These are phyloP conservation scores for Nysson spinosus DNA, from an alignment of 2,888 invertebrate species.

Conservation along the genomic window DNA sequence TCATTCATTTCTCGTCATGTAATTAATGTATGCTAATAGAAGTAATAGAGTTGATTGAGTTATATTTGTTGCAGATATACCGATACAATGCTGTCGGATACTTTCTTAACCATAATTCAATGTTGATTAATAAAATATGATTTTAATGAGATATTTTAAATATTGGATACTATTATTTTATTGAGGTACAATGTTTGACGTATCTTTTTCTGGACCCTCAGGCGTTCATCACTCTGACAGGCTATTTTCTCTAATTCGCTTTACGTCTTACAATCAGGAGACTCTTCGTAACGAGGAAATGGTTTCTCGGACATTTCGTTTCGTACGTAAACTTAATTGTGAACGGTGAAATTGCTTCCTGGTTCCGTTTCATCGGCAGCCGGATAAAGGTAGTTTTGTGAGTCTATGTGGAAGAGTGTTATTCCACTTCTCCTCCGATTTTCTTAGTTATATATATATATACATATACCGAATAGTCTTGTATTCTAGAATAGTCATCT, in stretches of 20 bases:
- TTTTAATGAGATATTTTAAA: too few relatives aligned
- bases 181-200: too few relatives aligned
- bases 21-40: too few relatives aligned
- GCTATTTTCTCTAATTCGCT: background rate
- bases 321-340: constrained; percentile 48
- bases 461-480: too few relatives aligned
- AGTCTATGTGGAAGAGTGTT: constrained; percentile 25
- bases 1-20: too few relatives aligned
- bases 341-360: constrained; percentile 36
- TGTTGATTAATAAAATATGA: too few relatives aligned
- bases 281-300: constrained; percentile 22
- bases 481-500: background rate
- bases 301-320: constrained; percentile 22
- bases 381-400: constrained; percentile 23
- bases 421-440: constrained; percentile 12
- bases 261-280: constrained; percentile 22
- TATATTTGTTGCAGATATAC: too few relatives aligned
- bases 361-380: constrained; percentile 35
- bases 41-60: too few relatives aligned
- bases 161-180: too few relatives aligned
- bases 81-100: too few relatives aligned
- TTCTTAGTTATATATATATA: constrained; percentile 21
- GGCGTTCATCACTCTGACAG: background rate
- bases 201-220: constrained; percentile 2
- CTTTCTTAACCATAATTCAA: too few relatives aligned